Percentiles rank a stretch among this genome's conserved stretches.
Evolutionary conservation across 2,888 invertebrate genomes (phyloP).

Genomic region (Coenonympha glycerion): DNA sequence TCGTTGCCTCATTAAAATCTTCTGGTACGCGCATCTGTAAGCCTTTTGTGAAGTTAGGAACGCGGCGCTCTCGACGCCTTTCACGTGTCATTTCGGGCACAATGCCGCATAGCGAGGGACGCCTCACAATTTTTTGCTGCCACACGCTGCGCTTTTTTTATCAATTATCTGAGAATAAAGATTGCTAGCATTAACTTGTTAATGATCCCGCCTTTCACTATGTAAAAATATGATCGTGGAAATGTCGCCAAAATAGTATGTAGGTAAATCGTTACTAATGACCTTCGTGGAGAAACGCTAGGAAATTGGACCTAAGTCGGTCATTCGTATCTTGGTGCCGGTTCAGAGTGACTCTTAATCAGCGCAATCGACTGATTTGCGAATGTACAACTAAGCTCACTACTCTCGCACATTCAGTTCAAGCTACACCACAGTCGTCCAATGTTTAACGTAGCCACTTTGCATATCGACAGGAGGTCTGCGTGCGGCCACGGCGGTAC

Average conservation of each 20-base stretch:
- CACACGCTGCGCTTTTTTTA: slow-evolving; percentile 55
- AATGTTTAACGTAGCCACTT: slow-evolving; percentile 61
- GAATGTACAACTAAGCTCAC: no score
- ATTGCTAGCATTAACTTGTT: background rate
- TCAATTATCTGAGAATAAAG: slow-evolving; percentile 49
- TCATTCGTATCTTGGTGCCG: no score
- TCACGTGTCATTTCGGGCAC: slow-evolving; percentile 74
- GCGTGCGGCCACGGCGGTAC: slow-evolving; percentile 49
- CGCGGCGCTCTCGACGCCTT: slow-evolving; percentile 69
- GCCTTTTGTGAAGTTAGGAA: slow-evolving; percentile 70
- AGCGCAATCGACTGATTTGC: no score
- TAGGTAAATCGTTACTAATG: no score
- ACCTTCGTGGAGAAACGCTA: no score
- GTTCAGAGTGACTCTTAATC: no score
- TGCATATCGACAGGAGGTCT: slow-evolving; percentile 62
- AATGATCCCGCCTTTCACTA: background rate
- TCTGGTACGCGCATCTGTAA: slow-evolving; percentile 75
- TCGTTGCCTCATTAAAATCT: slow-evolving; percentile 77
- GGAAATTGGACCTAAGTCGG: no score
- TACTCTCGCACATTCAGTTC: slow-evolving; percentile 44
- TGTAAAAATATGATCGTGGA: slow-evolving; percentile 18
- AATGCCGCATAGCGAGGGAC: slow-evolving; percentile 56
- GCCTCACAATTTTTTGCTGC: slow-evolving; percentile 58
- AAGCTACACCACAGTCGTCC: slow-evolving; percentile 50
- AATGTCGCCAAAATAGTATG: background rate